phyloP scores from a whole-genome alignment of 35 echinoderm and acorn worm genomes.

The Ophiothrix spiculata region DNA sequence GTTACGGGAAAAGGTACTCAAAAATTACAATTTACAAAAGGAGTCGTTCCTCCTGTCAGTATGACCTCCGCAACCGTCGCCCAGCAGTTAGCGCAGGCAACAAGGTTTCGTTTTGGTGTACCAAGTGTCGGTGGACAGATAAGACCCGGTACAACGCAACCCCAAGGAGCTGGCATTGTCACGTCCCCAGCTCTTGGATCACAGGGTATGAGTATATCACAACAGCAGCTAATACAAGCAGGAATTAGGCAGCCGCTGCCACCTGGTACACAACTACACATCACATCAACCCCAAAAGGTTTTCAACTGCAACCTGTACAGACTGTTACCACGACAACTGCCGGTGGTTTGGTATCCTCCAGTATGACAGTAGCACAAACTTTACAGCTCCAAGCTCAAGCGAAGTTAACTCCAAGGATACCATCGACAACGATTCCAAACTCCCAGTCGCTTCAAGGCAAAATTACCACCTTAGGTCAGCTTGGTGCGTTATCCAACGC shows the following conservation, averaged over 20 bases:
- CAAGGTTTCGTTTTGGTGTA: not conserved
- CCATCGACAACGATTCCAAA: slow-evolving; percentile 16
- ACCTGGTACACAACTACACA: slow-evolving; percentile 12
- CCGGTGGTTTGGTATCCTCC: slow-evolving; percentile 21
- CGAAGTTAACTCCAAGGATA: slow-evolving; percentile 28
- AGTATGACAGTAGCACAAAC: slow-evolving; percentile 33
- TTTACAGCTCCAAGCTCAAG: slow-evolving; percentile 25
- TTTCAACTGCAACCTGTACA: slow-evolving; percentile 20
- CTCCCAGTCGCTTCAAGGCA: not conserved
- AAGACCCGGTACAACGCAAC: not conserved
- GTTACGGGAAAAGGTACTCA: not conserved
- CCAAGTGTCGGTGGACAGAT: not conserved
- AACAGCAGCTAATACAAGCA: not conserved
- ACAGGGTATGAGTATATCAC: not conserved
- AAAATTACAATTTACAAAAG: not conserved
- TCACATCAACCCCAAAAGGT: slow-evolving; percentile 21
- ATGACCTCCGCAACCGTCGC: not conserved
- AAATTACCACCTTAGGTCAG: slow-evolving; percentile 51
- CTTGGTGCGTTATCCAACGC: slow-evolving; percentile 48
- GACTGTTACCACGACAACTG: slow-evolving; percentile 10
- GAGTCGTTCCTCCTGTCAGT: not conserved
- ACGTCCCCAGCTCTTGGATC: not conserved
- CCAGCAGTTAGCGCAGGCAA: not conserved
- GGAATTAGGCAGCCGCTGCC: slow-evolving; percentile 16
- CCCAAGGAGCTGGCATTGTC: not conserved